Conservation (phyloP, 2,888 invertebrate species). For the Parapristionchus giblindavisi region DNA sequence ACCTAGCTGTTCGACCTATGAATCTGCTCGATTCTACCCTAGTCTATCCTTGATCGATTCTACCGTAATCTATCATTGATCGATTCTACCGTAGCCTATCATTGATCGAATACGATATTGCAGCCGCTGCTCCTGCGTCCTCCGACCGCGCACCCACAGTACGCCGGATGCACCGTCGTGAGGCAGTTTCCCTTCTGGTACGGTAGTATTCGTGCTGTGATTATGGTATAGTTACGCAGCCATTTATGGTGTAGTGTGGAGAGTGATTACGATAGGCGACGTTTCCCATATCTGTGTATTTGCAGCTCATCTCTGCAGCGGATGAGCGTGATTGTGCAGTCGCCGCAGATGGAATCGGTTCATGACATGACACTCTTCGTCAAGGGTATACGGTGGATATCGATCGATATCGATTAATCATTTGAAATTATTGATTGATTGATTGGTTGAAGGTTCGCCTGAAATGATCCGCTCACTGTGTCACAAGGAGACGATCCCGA, state of each 20-base stretch:
- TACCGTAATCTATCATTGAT: too few relatives aligned
- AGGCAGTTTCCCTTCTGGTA: conserved; percentile 73
- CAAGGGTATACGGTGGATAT: conserved; percentile 71
- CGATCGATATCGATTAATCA: background rate
- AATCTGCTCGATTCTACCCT: too few relatives aligned
- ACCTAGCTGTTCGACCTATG: too few relatives aligned
- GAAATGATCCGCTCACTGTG: conserved; percentile 72
- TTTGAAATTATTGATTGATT: background rate
- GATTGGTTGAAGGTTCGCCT: conserved; percentile 46
- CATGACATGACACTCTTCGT: conserved; percentile 72
- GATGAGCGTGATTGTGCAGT: conserved; percentile 74
- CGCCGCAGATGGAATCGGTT: conserved; percentile 32
- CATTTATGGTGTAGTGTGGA: background rate
- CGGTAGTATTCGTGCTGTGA: too few relatives aligned
- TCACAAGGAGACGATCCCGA: conserved; percentile 72
- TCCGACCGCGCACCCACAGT: conserved; percentile 21
- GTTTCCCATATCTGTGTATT: background rate
- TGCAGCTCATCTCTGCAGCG: conserved; percentile 73
- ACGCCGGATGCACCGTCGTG: conserved; percentile 71
- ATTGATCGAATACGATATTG: background rate
- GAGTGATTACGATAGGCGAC: background rate
- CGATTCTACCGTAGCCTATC: background rate
- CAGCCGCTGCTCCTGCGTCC: conserved; percentile 37
- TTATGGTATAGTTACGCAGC: background rate
- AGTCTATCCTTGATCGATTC: too few relatives aligned